A percentile compares a stretch with the other conserved stretches of the same genome.
Evolutionary conservation across 35 echinoderm and acorn worm species (phyloP).

Genomic region (Chiridota heheva): DNA sequence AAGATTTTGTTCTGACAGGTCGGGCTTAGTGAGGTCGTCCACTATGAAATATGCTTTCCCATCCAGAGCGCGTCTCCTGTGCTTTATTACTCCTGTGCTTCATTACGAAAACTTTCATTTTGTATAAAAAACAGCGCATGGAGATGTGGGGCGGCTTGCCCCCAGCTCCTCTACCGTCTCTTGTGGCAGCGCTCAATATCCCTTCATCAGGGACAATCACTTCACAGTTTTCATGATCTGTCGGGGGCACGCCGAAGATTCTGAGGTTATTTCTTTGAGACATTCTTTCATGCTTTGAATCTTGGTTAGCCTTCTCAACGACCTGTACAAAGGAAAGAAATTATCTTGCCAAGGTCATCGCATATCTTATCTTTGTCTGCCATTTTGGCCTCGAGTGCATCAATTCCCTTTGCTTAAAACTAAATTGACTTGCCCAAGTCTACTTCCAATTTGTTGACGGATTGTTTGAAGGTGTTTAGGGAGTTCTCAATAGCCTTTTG

Average conservation of each 20-base stretch:
- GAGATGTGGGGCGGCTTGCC: neutral
- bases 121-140: neutral
- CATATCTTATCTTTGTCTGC: too few relatives aligned
- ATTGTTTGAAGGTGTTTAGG: too few relatives aligned
- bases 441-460: too few relatives aligned
- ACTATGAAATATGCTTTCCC: neutral
- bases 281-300: neutral
- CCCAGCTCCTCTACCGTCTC: neutral
- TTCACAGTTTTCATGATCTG: neutral
- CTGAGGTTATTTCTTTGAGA: neutral
- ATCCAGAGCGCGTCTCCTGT: too few relatives aligned
- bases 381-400: too few relatives aligned
- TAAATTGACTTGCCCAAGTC: too few relatives aligned
- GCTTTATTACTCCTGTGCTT: neutral
- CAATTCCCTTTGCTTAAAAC: too few relatives aligned
- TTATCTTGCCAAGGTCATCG: too few relatives aligned
- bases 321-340: too few relatives aligned
- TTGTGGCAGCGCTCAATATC: neutral
- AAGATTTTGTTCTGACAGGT: neutral
- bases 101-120: slow-evolving; percentile 4
- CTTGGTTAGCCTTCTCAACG: too few relatives aligned
- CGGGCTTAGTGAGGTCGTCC: slow-evolving; percentile 1
- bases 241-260: neutral
- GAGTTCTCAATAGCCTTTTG: too few relatives aligned
- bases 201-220: neutral